Evolutionary conservation across 2,797 vertebrate genomes (phyloP).

Genomic region (Macrochelys suwanniensis): DNA sequence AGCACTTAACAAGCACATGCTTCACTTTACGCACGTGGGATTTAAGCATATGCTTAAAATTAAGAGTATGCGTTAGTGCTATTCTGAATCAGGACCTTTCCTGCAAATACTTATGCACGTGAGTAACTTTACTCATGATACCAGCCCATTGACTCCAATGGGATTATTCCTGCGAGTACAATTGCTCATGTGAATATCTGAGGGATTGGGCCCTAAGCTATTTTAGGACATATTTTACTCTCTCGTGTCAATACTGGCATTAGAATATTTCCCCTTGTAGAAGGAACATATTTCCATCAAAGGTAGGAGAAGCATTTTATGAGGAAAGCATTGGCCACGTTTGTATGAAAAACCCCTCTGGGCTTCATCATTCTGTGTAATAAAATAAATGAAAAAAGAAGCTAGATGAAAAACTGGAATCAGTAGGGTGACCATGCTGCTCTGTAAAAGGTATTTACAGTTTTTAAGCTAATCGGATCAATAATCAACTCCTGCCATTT

Average conservation of each 20-base stretch:
- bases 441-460: conserved; percentile 56
- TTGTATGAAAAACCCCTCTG: conserved; percentile 60
- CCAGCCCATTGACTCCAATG: not conserved
- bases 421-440: conserved; percentile 25
- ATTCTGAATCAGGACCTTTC: not conserved
- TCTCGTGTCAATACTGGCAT: not conserved
- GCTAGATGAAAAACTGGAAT: conserved; percentile 55
- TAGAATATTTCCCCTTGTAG: conserved; percentile 28
- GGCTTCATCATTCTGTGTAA: conserved; percentile 51
- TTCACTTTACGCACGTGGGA: not conserved
- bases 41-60: conserved; percentile 3
- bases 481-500: conserved; percentile 21
- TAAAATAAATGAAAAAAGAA: conserved; percentile 73
- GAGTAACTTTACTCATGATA: not conserved
- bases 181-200: not conserved
- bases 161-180: not conserved
- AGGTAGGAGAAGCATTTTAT: conserved; percentile 40
- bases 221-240: conserved; percentile 15
- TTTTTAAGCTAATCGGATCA: conserved; percentile 65
- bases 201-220: not conserved
- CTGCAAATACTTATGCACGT: not conserved
- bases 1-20: rapidly evolving
- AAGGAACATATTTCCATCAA: conserved; percentile 42
- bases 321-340: conserved; percentile 49
- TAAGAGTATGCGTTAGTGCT: not conserved